phyloP scores from a whole-genome alignment of 1,140 invertebrate species.

The Polypedilum vanderplanki region DNA sequence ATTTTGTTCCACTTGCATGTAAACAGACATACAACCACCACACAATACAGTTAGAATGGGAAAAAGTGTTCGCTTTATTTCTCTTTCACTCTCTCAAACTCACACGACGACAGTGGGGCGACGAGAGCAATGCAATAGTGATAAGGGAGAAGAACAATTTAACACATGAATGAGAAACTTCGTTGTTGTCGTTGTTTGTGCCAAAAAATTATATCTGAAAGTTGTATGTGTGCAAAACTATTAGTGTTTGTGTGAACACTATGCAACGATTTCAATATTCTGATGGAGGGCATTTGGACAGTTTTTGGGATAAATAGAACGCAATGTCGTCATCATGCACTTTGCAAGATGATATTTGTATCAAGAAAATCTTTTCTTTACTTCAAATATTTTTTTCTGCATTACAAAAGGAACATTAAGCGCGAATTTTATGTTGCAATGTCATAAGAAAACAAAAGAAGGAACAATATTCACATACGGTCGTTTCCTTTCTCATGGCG shows the following conservation, averaged over 20 bases:
- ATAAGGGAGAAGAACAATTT: background rate
- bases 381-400: too few species aligned
- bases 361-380: too few species aligned
- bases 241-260: too few species aligned
- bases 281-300: background rate
- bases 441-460: background rate
- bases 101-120: background rate
- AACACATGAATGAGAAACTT: background rate
- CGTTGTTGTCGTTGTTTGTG: background rate
- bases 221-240: background rate
- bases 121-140: background rate
- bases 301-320: slow-evolving; percentile 3
- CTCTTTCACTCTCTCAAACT: background rate
- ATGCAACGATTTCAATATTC: background rate
- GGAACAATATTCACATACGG: background rate
- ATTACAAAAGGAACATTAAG: too few species aligned
- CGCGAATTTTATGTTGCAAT: background rate
- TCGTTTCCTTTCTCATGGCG: background rate
- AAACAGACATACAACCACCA: slow-evolving; percentile 16
- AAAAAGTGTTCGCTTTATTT: background rate
- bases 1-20: slow-evolving; percentile 1
- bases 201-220: background rate
- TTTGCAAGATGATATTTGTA: background rate
- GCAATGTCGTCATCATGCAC: slow-evolving; percentile 27
- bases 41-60: background rate